phyloP scores from a whole-genome alignment of 1,140 invertebrate species.

The Drosophila parabipectinata region DNA sequence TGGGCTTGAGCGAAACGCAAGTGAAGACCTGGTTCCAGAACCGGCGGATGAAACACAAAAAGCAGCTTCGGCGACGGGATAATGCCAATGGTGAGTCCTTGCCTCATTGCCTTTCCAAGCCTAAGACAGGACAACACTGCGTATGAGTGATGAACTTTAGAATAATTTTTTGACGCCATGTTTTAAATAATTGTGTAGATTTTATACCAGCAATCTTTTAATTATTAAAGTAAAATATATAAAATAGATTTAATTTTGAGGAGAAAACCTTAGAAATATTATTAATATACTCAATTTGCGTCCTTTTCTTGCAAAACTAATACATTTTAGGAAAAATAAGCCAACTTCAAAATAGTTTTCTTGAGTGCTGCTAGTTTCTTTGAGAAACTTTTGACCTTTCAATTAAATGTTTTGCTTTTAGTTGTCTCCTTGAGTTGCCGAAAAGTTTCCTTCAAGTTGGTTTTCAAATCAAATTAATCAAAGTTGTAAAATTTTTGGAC shows the following conservation, averaged over 20 bases:
- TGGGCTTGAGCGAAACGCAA: conserved; percentile 98
- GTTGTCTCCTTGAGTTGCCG: conserved; percentile 16
- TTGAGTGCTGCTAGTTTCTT: conserved; percentile 31
- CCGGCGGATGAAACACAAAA: conserved; percentile 98
- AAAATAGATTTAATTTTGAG: background rate
- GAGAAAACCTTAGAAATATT: background rate
- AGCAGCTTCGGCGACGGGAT: conserved; percentile 89
- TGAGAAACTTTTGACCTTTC: conserved; percentile 47
- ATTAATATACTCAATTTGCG: background rate
- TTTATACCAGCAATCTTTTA: no score
- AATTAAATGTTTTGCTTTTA: conserved; percentile 64
- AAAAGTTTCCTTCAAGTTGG: conserved; percentile 65
- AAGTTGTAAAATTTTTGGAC: conserved; percentile 54
- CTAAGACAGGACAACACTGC: background rate
- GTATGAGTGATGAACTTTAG: background rate
- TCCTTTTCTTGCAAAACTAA: background rate
- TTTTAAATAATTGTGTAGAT: no score
- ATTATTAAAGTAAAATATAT: background rate
- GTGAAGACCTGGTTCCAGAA: conserved; percentile 99
- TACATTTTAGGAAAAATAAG: background rate
- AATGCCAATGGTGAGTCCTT: conserved; percentile 74
- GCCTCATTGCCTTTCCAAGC: background rate
- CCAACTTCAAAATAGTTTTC: background rate
- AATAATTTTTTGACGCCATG: no score
- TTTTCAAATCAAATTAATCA: conserved; percentile 65